These are phyloP conservation scores for Marmota flaviventris DNA, from an alignment of 2,113 vertebrate species.

Conservation along the genomic window DNA sequence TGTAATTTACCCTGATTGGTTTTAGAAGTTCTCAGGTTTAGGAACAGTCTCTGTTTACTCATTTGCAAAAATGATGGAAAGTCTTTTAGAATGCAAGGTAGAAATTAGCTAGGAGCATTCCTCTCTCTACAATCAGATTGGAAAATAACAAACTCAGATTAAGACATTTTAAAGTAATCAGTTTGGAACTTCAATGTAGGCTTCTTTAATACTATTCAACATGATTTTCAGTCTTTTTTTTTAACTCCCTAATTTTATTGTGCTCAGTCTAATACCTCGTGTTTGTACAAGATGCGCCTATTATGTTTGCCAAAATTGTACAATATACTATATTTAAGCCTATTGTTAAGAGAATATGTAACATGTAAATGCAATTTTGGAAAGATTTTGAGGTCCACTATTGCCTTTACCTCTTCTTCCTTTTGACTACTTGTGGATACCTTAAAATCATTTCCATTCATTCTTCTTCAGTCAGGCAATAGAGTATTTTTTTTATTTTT, in stretches of 20 bases:
- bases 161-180: slow-evolving; percentile 62
- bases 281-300: background rate
- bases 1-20: background rate
- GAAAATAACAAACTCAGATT: slow-evolving; percentile 42
- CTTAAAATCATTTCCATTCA: background rate
- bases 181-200: slow-evolving; percentile 16
- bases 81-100: background rate
- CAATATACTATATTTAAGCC: background rate
- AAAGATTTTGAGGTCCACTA: background rate
- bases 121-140: background rate
- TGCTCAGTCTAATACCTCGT: background rate
- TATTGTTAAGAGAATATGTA: background rate
- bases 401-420: rapidly evolving
- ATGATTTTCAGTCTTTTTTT: background rate
- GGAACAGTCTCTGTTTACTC: background rate
- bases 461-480: background rate
- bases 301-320: background rate
- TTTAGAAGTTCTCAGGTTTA: background rate
- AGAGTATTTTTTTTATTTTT: background rate
- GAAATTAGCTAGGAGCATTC: background rate
- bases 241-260: slow-evolving; percentile 27
- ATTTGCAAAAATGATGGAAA: slow-evolving; percentile 38
- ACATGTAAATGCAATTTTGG: background rate
- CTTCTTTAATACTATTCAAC: slow-evolving; percentile 30
- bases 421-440: background rate